Evolutionary conservation across 2,888 invertebrate species (phyloP).

Genomic region (Nipponacmea schrenckii): DNA sequence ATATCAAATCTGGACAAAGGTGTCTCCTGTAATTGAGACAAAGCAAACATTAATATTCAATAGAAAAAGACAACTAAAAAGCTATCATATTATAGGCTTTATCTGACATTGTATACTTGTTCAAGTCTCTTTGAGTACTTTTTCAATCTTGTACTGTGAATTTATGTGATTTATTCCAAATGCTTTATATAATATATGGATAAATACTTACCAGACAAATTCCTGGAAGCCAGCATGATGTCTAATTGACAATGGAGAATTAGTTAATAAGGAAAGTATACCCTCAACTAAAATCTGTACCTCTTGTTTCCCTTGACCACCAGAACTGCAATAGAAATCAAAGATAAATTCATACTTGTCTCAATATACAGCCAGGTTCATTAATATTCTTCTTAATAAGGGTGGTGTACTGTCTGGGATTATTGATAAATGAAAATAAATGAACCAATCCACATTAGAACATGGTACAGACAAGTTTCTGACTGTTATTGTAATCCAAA

Average conservation of each 20-base stretch:
- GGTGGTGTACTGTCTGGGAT: background rate
- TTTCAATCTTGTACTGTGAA: too few relatives aligned
- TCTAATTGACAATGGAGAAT: slow-evolving; percentile 51
- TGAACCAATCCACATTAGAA: background rate
- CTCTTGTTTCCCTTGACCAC: slow-evolving; percentile 65
- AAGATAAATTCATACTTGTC: too few relatives aligned
- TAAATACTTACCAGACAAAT: slow-evolving; percentile 62
- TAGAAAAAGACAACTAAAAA: too few relatives aligned
- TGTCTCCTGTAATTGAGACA: slow-evolving; percentile 77
- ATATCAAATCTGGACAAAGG: slow-evolving; percentile 88
- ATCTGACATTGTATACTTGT: too few relatives aligned
- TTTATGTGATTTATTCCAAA: too few relatives aligned
- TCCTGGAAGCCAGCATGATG: slow-evolving; percentile 58
- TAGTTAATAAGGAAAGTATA: slow-evolving; percentile 84
- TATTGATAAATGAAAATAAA: too few relatives aligned
- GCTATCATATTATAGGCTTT: too few relatives aligned
- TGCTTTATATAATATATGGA: background rate
- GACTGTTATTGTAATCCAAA: background rate
- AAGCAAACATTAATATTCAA: background rate
- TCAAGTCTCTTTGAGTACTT: too few relatives aligned
- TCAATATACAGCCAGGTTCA: too few relatives aligned
- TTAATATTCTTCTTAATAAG: too few relatives aligned
- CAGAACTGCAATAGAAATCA: slow-evolving; percentile 12
- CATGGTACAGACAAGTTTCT: background rate
- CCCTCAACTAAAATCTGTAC: slow-evolving; percentile 87